Evolutionary conservation across 2,888 invertebrate genomes (phyloP).

Genomic region (Chironomus riparius): DNA sequence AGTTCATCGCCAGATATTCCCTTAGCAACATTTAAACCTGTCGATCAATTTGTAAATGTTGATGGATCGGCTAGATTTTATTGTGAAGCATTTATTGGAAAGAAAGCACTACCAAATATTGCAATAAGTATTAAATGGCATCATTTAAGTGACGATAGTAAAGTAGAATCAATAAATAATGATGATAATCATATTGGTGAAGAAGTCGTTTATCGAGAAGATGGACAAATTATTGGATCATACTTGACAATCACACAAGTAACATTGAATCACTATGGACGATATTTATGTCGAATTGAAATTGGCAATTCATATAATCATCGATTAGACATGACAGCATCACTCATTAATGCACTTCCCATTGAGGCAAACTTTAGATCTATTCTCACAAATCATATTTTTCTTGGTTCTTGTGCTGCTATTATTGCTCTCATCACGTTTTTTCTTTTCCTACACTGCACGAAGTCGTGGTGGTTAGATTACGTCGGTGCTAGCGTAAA

Average conservation of each 20-base stretch:
- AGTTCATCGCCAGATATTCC: conserved; percentile 56
- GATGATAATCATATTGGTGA: not conserved
- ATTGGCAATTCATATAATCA: conserved; percentile 43
- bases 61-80: conserved; percentile 57
- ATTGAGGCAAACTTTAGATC: conserved; percentile 22
- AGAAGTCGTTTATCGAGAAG: conserved; percentile 48
- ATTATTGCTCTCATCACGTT: not conserved
- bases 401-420: not conserved
- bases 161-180: not conserved
- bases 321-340: conserved; percentile 39
- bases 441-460: not conserved
- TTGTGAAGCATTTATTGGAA: conserved; percentile 71
- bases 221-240: conserved; percentile 60
- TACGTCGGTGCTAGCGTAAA: not conserved
- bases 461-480: not conserved
- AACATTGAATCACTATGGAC: conserved; percentile 56
- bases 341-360: conserved; percentile 29
- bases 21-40: conserved; percentile 57
- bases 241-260: conserved; percentile 55
- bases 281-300: conserved; percentile 61
- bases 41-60: conserved; percentile 53
- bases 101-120: conserved; percentile 58
- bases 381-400: not conserved
- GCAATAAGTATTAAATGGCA: conserved; percentile 63
- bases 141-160: conserved; percentile 35